Evolutionary conservation across 1,140 invertebrate species (phyloP), one percentile per base, ranked within the genome.

Genomic region (Rhagoletis pomonella): DNA sequence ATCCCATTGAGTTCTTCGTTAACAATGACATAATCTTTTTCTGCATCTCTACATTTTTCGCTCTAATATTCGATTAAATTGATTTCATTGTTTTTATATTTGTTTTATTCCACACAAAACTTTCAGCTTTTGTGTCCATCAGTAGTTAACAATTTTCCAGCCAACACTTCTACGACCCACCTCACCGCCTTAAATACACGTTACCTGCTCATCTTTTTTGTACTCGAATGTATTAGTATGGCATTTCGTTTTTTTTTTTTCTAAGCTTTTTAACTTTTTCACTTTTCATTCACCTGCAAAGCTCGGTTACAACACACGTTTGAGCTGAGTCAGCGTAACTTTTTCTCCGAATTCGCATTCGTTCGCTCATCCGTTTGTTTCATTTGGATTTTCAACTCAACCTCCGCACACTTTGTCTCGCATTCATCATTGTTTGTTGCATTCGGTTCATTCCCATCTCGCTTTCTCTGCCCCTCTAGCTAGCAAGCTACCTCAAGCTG

Each of bases 251-350:
- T 50, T n/a, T n/a, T n/a, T 73, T 2, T 17, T 4, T 10, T 29
- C 29, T 73, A 29, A 81, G 19, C 44, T 55, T 81, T 19, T 29
- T 9, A 81, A 47, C 67, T 73, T 73, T 73, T 81, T 81, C 73
- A 81, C 73, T 81, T 55, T 81, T 81, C 73, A 55, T n/a, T 81
- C 50, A 55, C n/a, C 47, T 81, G 73, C 73, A 81, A 81, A 77
- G 50, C 73, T 77, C 47, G 73, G 44, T 77, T 77, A 77, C 47
- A 81, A 10, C 73, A 58, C 29, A 29, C 73, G 17, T n/a, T 81
- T 19, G 17, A 77, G 47, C 73, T 77, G 73, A 77, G 73, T 55
- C 29, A 81, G 44, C 47, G 44, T n/a, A 81, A 81, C 47, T 81
- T 81, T 81, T 50, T 42, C 29, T 9, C 12, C 4, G 47, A 44